Conservation (phyloP, 2,113 vertebrate genomes). For the Fregata magnificens region DNA sequence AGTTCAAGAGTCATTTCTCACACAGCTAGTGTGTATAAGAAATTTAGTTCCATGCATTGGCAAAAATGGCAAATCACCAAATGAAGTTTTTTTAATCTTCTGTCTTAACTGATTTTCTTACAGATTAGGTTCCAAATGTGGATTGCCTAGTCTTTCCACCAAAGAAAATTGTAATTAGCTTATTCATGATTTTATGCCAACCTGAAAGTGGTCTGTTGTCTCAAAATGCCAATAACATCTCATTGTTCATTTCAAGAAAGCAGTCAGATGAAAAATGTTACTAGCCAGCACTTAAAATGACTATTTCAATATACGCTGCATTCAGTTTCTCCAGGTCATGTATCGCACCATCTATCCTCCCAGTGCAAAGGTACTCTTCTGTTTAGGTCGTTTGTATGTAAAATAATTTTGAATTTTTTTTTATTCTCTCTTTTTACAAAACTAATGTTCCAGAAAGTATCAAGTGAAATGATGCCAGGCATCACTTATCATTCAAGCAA, state of each 20-base stretch:
- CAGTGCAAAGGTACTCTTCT: background rate
- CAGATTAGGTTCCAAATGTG: background rate
- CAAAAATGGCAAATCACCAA: background rate
- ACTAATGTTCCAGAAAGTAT: background rate
- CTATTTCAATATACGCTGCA: background rate
- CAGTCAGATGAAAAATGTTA: background rate
- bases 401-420: background rate
- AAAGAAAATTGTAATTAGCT: background rate
- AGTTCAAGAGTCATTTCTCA: background rate
- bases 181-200: background rate
- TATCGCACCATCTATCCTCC: background rate
- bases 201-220: background rate
- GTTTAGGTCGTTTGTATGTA: background rate
- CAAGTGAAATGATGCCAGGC: background rate
- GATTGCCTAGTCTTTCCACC: background rate
- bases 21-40: background rate
- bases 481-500: background rate
- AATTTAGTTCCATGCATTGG: background rate
- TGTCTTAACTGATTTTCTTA: background rate
- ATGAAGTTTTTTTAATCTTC: background rate
- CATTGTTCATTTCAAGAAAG: background rate
- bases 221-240: background rate
- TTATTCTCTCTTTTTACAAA: background rate
- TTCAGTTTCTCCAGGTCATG: background rate
- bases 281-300: background rate